These are phyloP conservation scores for Gasterosteus nipponicus DNA, from an alignment of 2,113 vertebrate species.

Conservation along the genomic window DNA sequence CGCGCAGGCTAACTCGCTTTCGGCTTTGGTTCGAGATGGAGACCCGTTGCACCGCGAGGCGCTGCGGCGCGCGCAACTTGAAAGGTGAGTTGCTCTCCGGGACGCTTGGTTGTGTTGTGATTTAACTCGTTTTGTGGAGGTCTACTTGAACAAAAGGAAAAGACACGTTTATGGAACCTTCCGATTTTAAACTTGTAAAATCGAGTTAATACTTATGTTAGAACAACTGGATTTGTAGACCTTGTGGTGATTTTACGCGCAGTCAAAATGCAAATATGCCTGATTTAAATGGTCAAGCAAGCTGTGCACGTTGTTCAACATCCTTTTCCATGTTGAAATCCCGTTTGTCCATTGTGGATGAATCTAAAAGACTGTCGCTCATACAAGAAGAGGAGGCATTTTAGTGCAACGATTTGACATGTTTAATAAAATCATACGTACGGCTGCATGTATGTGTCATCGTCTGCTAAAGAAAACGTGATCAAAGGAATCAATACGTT, in stretches of 20 bases:
- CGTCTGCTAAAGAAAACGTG: not conserved
- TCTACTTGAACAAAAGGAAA: not conserved
- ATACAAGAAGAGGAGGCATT: not conserved
- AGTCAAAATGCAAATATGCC: not conserved
- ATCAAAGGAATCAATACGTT: not conserved
- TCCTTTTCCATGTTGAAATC: not conserved
- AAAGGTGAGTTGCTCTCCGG: constrained; percentile 75
- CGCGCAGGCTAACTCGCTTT: constrained; percentile 86
- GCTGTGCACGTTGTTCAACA: not conserved
- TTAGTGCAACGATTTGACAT: not conserved
- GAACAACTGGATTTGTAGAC: not conserved
- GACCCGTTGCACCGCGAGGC: constrained; percentile 63
- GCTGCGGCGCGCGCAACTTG: constrained; percentile 67
- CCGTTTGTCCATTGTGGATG: not conserved
- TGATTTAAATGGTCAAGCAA: not conserved
- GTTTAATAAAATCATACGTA: not conserved
- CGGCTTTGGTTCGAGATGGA: constrained; percentile 83
- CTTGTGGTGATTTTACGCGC: constrained; percentile 17
- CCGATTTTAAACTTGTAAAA: not conserved
- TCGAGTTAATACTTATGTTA: not conserved
- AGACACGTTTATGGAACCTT: not conserved
- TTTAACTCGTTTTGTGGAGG: not conserved
- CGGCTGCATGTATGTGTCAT: not conserved
- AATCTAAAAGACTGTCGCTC: not conserved
- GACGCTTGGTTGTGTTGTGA: not conserved